These are phyloP conservation scores for Orthosia gracilis DNA, from an alignment of 2,888 invertebrate genomes.

Conservation along the genomic window DNA sequence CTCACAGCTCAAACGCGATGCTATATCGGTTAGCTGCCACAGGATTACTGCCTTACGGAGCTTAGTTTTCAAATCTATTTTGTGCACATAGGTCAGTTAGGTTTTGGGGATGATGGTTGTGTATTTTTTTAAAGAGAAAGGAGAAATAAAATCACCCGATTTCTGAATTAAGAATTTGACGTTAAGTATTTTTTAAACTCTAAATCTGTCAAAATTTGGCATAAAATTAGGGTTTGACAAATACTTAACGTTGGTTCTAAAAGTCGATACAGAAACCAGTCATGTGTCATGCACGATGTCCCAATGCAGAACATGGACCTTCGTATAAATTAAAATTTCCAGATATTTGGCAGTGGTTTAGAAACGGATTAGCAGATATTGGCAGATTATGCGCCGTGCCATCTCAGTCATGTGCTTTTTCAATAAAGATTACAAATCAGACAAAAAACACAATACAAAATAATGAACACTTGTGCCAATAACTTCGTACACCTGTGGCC, in stretches of 20 bases:
- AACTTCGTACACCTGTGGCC: conserved; percentile 56
- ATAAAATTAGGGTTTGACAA: no score
- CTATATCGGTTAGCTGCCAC: conserved; percentile 61
- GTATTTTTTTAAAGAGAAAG: neutral
- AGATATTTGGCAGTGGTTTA: neutral
- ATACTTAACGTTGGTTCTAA: no score
- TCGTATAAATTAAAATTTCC: neutral
- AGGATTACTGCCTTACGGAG: conserved; percentile 70
- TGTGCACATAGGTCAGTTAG: conserved; percentile 25
- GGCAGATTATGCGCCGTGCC: neutral
- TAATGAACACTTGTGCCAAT: conserved; percentile 45
- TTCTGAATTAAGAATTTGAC: no score
- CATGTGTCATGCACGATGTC: no score
- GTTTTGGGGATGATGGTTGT: neutral
- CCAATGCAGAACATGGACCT: neutral
- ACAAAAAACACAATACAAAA: neutral
- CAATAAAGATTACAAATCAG: neutral
- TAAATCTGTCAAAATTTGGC: no score
- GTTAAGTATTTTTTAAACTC: no score
- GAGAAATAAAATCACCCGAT: no score
- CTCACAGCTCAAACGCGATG: conserved; percentile 69
- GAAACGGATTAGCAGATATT: neutral
- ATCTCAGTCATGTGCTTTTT: neutral
- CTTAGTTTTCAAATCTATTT: conserved; percentile 59
- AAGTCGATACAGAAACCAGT: no score